Percentiles rank a stretch among this genome's conserved stretches.
These are phyloP conservation scores for Trichopria drosophilae DNA, from an alignment of 2,888 invertebrate genomes.

Conservation along the genomic window DNA sequence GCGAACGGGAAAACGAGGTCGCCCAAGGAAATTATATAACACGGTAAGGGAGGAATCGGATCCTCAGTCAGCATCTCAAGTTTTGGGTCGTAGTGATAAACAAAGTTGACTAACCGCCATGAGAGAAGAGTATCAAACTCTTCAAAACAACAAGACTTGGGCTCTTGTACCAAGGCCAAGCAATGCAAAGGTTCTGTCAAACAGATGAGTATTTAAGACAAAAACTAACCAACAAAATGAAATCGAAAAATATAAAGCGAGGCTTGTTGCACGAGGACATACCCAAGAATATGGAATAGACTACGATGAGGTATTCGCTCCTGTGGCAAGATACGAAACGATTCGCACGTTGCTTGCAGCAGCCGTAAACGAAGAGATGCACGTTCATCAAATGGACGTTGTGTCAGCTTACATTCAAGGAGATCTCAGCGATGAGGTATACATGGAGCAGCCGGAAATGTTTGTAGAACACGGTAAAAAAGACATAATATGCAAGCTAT, in stretches of 20 bases:
- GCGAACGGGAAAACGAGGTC: neutral
- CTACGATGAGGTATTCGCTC: too few relatives aligned
- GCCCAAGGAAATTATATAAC: neutral
- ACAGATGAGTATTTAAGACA: constrained; percentile 28
- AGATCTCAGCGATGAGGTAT: constrained; percentile 18
- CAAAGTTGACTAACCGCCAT: constrained; percentile 32
- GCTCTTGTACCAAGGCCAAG: constrained; percentile 26
- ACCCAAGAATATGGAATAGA: too few relatives aligned
- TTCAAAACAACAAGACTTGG: constrained; percentile 35
- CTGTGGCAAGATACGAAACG: constrained; percentile 31
- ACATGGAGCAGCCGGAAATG: constrained; percentile 27
- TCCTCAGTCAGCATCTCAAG: constrained; percentile 19
- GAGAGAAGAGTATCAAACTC: constrained; percentile 27
- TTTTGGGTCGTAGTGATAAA: constrained; percentile 13
- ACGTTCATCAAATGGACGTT: too few relatives aligned
- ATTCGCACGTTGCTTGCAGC: constrained; percentile 30
- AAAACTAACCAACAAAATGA: constrained; percentile 19
- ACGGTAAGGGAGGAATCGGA: constrained; percentile 1
- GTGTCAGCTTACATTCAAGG: constrained; percentile 32
- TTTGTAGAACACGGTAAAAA: constrained; percentile 11
- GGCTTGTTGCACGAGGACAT: too few relatives aligned
- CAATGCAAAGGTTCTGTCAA: constrained; percentile 25
- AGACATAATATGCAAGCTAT: constrained; percentile 33
- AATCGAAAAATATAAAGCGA: constrained; percentile 27
- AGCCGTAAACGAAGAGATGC: too few relatives aligned